Evolutionary conservation across 2,888 invertebrate species (phyloP), one percentile per base, ranked within the genome.

Genomic region (Heliconius cydno): DNA sequence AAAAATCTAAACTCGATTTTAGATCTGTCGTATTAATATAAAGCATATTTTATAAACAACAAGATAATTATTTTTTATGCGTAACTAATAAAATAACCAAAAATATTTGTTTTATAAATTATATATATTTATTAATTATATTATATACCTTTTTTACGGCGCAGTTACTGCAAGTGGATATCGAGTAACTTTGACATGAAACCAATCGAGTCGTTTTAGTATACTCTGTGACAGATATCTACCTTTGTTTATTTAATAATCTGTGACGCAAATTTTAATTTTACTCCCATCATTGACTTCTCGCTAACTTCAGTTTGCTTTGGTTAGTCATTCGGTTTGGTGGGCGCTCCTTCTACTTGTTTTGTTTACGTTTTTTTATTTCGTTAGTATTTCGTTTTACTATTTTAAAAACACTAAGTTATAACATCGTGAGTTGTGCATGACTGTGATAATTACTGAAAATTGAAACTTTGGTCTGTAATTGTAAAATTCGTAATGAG

Each of bases 371-470:
- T 85, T 86, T 84, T 83, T 83, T 46, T 52, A 25, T 60, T 60
- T 60, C 60, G 22, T 63, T 41, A 74, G 83, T 75, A 66, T 83
- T 81, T 75, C 77, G 77, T 81, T 79, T 82, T 80, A 82, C 63
- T 84, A 85, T 84, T 82, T 82, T 75, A 78, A 82, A 79, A 84
- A 70, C 76, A 73, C 84, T 83, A 82, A 82, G 82, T 67, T 71
- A 52, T 66, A 72, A 67, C 15, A 75, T 79, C 67, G 79, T 85
- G 87, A 87, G 86, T 89, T 89, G 88, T 91, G 91, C 83, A 83
- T 81, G 76, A 79, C 86, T 89, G 90, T 91, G 91, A 88, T 89
- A 88, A 84, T 84, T 83, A 76, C 15, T 63, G 13, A 60, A 67
- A 65, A 71, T 25, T 22, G 76, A 60, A 38, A 73, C 38, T n/a